Base-by-base conservation (phyloP, 1,140 invertebrate genomes). In the Limonius californicus region DNA sequence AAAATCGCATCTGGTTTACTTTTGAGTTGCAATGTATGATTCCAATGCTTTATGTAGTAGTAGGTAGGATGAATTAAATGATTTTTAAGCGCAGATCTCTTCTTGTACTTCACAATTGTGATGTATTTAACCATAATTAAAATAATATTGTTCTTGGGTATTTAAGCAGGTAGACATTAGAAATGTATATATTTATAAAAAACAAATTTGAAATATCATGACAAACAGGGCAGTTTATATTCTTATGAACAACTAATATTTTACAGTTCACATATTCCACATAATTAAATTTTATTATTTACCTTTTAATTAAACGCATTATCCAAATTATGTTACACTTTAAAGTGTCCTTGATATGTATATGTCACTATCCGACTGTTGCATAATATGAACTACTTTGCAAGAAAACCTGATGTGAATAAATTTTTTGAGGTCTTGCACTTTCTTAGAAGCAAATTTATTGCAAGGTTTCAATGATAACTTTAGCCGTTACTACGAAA, bases 91-190 rank as follows among this genome's bases (percentile, higher is more conserved):
- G 23, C 23, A 27, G 23, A 27, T 27, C 23, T 39, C 35, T 39
- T 39, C 8, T 27, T 50, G 45, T 19, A 50, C 45, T 50, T 50
- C 20, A 50, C 45, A 50, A 50, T 45, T 21, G 20, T 21, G 16
- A 50, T 21, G 45, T 50, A 50, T 50, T 50, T 50, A 50, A 50
- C 45, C 45, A 19, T 50, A 50, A 18, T 39, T 39, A 50, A 50
- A 45, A 45, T 12, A 45, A 50, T 50, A 50, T 50, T 50, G 45
- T 50, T 50, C 45, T 19, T 50, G 45, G 45, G 45, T 50, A 50
- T 50, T 50, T 50, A 50, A 50, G 45, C 45, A 50, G 20, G 45
- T 50, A 50, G 45, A 50, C 20, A 19, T 18, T 50, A 50, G 45
- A 18, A 39, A 50, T 50, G 45, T 50, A 50, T 19, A 50, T 50